Percentiles rank a stretch among this genome's conserved stretches.
These are phyloP conservation scores for Oncorhynchus kisutch DNA, from an alignment of 2,113 vertebrate species.

Conservation along the genomic window DNA sequence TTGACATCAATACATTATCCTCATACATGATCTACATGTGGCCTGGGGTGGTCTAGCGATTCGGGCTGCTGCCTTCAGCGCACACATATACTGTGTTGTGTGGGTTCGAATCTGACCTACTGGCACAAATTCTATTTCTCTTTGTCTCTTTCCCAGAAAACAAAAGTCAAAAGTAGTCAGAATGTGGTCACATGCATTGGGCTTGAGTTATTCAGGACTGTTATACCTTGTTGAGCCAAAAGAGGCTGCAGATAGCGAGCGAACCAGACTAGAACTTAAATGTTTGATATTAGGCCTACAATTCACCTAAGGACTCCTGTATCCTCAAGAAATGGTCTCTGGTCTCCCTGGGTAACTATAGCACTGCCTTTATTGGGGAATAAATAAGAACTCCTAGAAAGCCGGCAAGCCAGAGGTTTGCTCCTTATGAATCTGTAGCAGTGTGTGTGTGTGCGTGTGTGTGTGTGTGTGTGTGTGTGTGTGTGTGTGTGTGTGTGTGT, in stretches of 20 bases:
- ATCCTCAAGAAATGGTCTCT: neutral
- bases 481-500: too few species aligned
- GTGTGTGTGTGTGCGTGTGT: too few species aligned
- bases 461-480: too few species aligned
- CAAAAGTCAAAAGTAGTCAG: too few species aligned
- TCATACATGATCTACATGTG: too few species aligned
- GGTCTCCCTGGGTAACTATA: neutral
- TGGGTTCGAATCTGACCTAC: too few species aligned
- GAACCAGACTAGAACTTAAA: neutral
- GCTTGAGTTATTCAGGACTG: neutral
- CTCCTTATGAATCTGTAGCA: neutral
- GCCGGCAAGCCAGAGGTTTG: neutral
- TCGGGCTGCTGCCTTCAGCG: too few species aligned
- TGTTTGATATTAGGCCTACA: neutral
- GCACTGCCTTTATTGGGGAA: neutral
- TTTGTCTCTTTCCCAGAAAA: too few species aligned
- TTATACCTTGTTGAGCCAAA: neutral
- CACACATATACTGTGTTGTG: too few species aligned
- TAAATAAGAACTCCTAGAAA: neutral
- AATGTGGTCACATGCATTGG: neutral
- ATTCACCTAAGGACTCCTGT: neutral
- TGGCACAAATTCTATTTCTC: too few species aligned
- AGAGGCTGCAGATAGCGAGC: neutral
- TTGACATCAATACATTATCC: too few species aligned
- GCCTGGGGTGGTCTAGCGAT: too few species aligned